A percentile compares a stretch with the other conserved stretches of the same genome.
Conservation (phyloP, 1,140 invertebrate species). For the Meloidogyne chitwoodi region DNA sequence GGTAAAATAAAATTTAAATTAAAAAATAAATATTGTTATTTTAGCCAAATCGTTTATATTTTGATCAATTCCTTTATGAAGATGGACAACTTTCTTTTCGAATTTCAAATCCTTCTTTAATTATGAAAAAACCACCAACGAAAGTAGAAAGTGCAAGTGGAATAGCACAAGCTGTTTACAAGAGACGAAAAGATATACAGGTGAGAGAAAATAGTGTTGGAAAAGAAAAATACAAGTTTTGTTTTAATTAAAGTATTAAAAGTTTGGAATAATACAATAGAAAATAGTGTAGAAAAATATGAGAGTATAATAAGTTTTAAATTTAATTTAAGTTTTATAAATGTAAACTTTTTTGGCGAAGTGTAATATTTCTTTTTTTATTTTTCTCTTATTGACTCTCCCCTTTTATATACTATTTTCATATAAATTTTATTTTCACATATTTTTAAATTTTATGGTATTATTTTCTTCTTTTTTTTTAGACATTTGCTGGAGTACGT, state of each 20-base stretch:
- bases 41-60: slow-evolving; percentile 51
- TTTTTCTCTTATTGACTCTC: no score
- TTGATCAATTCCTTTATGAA: slow-evolving; percentile 58
- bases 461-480: not conserved
- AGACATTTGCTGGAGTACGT: slow-evolving; percentile 54
- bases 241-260: not conserved
- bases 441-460: not conserved
- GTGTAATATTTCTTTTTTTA: no score
- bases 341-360: no score
- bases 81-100: slow-evolving; percentile 57
- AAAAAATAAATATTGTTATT: not conserved
- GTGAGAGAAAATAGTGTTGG: not conserved
- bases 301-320: not conserved
- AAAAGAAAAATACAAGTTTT: not conserved
- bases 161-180: slow-evolving; percentile 58
- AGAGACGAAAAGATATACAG: slow-evolving; percentile 57
- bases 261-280: not conserved
- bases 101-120: slow-evolving; percentile 37
- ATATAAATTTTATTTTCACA: not conserved
- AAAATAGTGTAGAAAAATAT: not conserved
- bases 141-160: slow-evolving; percentile 52
- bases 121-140: slow-evolving; percentile 38
- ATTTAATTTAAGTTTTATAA: no score
- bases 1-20: no score
- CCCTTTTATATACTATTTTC: no score